Percentiles rank a stretch among this genome's conserved stretches.
These are phyloP conservation scores for Macrophya annulata DNA, from an alignment of 2,888 invertebrate species.

Conservation along the genomic window DNA sequence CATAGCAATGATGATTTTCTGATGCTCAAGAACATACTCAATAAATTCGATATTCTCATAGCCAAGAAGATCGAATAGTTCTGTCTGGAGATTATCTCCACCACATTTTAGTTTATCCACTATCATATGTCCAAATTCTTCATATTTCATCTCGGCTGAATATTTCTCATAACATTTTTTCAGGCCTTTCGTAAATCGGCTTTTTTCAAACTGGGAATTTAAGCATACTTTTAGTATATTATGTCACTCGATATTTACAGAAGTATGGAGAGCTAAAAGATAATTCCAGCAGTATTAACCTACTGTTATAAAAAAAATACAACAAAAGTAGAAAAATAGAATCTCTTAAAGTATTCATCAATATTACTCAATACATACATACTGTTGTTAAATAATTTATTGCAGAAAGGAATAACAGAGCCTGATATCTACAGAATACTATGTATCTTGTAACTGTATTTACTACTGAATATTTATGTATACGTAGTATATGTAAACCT, in stretches of 20 bases:
- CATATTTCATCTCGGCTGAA: slow-evolving; percentile 80
- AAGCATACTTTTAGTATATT: not conserved
- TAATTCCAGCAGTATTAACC: too few relatives aligned
- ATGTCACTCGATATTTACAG: not conserved
- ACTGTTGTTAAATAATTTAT: not conserved
- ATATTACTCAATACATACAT: too few relatives aligned
- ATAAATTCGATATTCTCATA: slow-evolving; percentile 84
- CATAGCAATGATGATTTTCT: slow-evolving; percentile 66
- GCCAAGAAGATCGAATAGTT: slow-evolving; percentile 94
- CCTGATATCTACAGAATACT: slow-evolving; percentile 56
- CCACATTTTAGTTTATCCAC: slow-evolving; percentile 82
- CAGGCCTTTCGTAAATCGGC: slow-evolving; percentile 82
- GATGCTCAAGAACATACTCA: slow-evolving; percentile 73
- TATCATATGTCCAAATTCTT: slow-evolving; percentile 83
- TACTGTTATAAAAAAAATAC: too few relatives aligned
- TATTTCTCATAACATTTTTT: slow-evolving; percentile 80
- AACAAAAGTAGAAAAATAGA: not conserved
- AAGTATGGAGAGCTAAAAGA: too few relatives aligned
- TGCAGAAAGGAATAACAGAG: not conserved
- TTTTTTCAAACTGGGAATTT: slow-evolving; percentile 81
- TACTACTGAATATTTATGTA: not conserved
- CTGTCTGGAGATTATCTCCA: slow-evolving; percentile 86
- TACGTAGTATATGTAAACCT: slow-evolving; percentile 58
- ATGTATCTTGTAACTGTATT: not conserved
- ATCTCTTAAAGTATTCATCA: not conserved